Evolutionary conservation across 2,888 invertebrate genomes (phyloP), one percentile per base, ranked within the genome.

Genomic region (Phyllotreta cruciferae): DNA sequence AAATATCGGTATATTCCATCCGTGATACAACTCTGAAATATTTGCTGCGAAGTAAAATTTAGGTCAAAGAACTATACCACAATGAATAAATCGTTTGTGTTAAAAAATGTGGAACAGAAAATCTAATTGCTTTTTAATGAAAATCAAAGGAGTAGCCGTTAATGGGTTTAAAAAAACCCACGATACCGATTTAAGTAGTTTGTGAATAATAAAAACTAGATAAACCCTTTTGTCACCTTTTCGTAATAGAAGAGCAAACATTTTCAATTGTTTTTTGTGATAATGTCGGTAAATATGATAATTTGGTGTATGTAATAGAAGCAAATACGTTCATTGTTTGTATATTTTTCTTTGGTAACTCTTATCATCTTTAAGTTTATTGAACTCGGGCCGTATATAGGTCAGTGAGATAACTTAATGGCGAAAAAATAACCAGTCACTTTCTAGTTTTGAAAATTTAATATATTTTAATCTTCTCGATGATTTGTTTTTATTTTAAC

Each of bases 381-480:
- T 66, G 68, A 66, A 68, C 68, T 57, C 58, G 67, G 62, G 49
- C 39, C 63, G 66, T 72, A 77, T 76, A 74, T 77, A 70, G 77
- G 77, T 77, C 77, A 76, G 71, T 71, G 65, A 74, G 76, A 76
- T 76, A 76, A 75, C 71, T 49, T 60, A 67, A 70, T 70, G 64
- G 70, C 68, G 56, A 70, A 69, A 71, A 70, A 58, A 65, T 60
- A 67, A 57, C 36, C 44, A 34, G 35, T 54, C 44, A 35, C 55
- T 54, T 49, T 10, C 24, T 49, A 34, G 36, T 7, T 44, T 55
- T 56, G 38, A 39, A 63, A 8, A 8, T 44, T n/a, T 56, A 41
- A 47, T 13, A n/a, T 55, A 55, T 55, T 42, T 55, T 42, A 34
- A 55, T 55, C 42, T 42, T 35, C 9, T 10, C 24, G 10, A 50